A percentile compares a stretch with the other conserved stretches of the same genome.
phyloP scores from a whole-genome alignment of 2,888 invertebrate species.

The Hemistola chrysoprasaria region DNA sequence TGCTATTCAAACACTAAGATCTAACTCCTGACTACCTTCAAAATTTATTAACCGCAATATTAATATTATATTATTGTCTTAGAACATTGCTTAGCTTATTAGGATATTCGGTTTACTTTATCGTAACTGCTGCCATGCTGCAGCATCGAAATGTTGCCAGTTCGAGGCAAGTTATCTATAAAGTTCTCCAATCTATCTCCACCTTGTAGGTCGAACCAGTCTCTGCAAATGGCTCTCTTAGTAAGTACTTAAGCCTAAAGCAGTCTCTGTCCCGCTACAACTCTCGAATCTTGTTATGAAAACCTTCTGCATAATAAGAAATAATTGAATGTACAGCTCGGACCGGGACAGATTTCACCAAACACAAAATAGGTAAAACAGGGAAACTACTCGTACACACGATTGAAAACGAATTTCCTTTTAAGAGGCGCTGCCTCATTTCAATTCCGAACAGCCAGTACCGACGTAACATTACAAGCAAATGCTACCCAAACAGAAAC shows the following conservation, averaged over 20 bases:
- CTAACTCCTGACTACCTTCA: constrained; percentile 27
- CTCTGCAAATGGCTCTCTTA: constrained; percentile 73
- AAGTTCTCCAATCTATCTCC: constrained; percentile 74
- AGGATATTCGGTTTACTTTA: constrained; percentile 75
- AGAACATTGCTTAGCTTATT: constrained; percentile 69
- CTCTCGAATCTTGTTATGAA: constrained; percentile 61
- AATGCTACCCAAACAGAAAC: constrained; percentile 64
- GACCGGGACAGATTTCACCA: constrained; percentile 35
- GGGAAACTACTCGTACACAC: constrained; percentile 26
- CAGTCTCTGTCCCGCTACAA: constrained; percentile 53
- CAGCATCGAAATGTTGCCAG: constrained; percentile 77
- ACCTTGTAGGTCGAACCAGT: constrained; percentile 71
- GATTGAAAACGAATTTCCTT: constrained; percentile 41
- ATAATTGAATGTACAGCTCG: constrained; percentile 33
- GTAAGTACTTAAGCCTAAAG: constrained; percentile 73
- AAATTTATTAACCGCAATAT: constrained; percentile 40
- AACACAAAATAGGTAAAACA: constrained; percentile 20
- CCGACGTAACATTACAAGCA: constrained; percentile 61
- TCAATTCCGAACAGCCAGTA: constrained; percentile 42
- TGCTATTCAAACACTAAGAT: too few relatives aligned
- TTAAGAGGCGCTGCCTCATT: constrained; percentile 40
- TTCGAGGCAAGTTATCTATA: constrained; percentile 72
- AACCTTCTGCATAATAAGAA: constrained; percentile 58
- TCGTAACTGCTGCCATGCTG: constrained; percentile 66
- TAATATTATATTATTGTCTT: constrained; percentile 51